phyloP scores from a whole-genome alignment of 2,888 invertebrate genomes.

The Platerodrilus igneus region DNA sequence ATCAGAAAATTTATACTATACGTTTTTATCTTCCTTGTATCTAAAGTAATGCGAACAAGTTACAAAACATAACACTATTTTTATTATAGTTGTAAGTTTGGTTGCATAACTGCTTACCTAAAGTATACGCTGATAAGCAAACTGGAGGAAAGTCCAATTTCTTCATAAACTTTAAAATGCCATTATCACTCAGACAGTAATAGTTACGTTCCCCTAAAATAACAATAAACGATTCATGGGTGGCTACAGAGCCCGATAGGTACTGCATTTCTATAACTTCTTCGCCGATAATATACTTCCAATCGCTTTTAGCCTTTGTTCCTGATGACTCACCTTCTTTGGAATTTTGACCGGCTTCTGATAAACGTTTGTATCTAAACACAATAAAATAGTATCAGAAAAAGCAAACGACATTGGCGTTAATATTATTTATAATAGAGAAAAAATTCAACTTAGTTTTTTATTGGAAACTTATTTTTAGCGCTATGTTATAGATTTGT shows the following conservation, averaged over 20 bases:
- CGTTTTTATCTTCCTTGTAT: too few relatives aligned
- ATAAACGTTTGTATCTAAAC: constrained; percentile 70
- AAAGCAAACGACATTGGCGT: too few relatives aligned
- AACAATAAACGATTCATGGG: constrained; percentile 66
- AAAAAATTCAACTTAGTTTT: too few relatives aligned
- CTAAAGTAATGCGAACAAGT: too few relatives aligned
- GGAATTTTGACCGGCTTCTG: constrained; percentile 63
- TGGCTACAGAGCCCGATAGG: constrained; percentile 46
- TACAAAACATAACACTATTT: too few relatives aligned
- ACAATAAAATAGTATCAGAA: too few relatives aligned
- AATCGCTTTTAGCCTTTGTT: constrained; percentile 66
- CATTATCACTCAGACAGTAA: constrained; percentile 74
- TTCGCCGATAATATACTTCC: constrained; percentile 76
- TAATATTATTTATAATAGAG: too few relatives aligned
- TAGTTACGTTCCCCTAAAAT: constrained; percentile 82
- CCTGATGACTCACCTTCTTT: constrained; percentile 52
- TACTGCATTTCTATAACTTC: constrained; percentile 48
- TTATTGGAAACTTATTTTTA: too few relatives aligned
- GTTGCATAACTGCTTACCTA: too few relatives aligned
- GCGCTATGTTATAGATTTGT: too few relatives aligned
- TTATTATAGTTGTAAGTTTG: too few relatives aligned
- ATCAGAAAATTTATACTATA: too few relatives aligned
- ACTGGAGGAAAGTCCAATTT: constrained; percentile 79
- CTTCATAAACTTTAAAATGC: constrained; percentile 75
- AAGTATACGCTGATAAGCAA: constrained; percentile 68